Base-by-base conservation (phyloP, 2,888 invertebrate species). In the Caenorhabditis sp. region DNA sequence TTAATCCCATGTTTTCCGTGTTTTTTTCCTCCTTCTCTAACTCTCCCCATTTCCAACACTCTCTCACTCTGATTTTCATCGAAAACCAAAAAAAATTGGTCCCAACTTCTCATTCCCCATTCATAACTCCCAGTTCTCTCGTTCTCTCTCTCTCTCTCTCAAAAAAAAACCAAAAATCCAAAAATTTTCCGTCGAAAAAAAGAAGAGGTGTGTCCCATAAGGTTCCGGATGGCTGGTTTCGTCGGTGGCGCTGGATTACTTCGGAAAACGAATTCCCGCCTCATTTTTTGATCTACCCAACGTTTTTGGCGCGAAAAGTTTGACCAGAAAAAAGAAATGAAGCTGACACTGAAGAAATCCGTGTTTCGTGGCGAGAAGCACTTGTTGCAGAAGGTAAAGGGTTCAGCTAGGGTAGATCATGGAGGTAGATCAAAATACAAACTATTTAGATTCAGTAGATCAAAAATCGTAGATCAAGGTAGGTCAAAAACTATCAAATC, bases 261-360 rank as follows among this genome's bases (percentile, higher is more conserved):
- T 12, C 24, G 10, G n/a, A 26, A 54, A 54, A 24, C 47, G 8
- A 59, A 31, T 41, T 41, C 19, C n/a, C n/a, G n/a, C n/a, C n/a
- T 24, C 41, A 19, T n/a, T 47, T 63, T 28, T 63, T 61, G 61
- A 41, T 41, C 61, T 24, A 38, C 26, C n/a, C n/a, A n/a, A n/a
- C n/a, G n/a, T 54, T 26, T 26, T 41, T 4, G 47, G 47, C 3
- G 0, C 26, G 26, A n/a, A n/a, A n/a, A 2, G 51, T 2, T 35
- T 49, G 24, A 38, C 44, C 56, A 41, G 31, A 31, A 35, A 14
- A n/a, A 16, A 26, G 66, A n/a, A 22, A 79, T 79, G 79, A 79
- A 79, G 64, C 41, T 79, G 6, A 51, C 63, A 12, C n/a, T 79
- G 24, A 79, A 72, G 68, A 79, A 79, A 19, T 79, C 79, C 16